These are phyloP conservation scores for Hartigia nigra DNA, from an alignment of 2,888 invertebrate species.

Conservation along the genomic window DNA sequence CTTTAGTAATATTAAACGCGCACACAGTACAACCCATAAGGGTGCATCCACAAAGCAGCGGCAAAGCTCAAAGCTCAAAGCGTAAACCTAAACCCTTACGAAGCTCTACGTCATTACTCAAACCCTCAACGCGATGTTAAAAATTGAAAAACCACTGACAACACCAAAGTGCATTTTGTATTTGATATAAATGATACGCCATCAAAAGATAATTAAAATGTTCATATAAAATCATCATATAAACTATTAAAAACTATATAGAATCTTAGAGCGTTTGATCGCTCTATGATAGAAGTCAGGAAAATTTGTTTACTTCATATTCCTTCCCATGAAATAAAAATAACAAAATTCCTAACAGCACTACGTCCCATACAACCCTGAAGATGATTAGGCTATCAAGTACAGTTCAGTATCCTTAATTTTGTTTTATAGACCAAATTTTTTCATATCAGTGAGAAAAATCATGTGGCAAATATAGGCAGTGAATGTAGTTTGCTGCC, in stretches of 20 bases:
- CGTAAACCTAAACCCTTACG: background rate
- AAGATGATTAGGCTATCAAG: background rate
- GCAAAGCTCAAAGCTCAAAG: conserved; percentile 57
- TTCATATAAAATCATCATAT: background rate
- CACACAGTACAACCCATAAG: conserved; percentile 44
- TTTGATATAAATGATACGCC: conserved; percentile 6
- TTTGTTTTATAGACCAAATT: background rate
- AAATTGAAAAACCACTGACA: conserved; percentile 19
- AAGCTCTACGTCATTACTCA: background rate
- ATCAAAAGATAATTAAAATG: conserved; percentile 26
- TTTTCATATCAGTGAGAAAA: background rate
- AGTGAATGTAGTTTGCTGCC: background rate
- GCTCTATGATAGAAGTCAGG: background rate
- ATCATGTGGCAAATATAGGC: background rate
- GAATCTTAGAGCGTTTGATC: background rate
- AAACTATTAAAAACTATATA: background rate
- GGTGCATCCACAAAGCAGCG: conserved; percentile 56
- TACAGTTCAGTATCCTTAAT: background rate
- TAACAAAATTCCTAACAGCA: background rate
- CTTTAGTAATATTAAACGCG: conserved; percentile 62
- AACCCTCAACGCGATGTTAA: conserved; percentile 13
- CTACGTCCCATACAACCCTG: background rate
- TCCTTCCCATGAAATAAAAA: background rate
- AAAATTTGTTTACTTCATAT: background rate
- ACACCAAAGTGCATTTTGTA: conserved; percentile 13